Evolutionary conservation across 2,113 vertebrate genomes (phyloP).

Genomic region (Onychostruthus taczanowskii): DNA sequence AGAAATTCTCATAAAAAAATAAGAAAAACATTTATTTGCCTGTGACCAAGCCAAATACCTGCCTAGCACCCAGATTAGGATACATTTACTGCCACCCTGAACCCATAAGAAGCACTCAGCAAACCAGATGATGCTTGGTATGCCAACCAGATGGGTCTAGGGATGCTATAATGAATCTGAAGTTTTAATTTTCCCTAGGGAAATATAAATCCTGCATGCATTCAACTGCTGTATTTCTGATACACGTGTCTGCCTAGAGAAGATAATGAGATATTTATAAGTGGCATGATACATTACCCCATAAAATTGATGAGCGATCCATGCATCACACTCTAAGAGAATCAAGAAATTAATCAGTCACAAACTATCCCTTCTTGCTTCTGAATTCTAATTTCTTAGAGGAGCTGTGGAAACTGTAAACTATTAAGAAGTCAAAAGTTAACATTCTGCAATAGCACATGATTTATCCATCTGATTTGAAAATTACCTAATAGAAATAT

Average conservation of each 20-base stretch:
- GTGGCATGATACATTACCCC: constrained; percentile 25
- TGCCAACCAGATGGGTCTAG: background rate
- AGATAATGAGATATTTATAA: constrained; percentile 60
- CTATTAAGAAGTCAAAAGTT: background rate
- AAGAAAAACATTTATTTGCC: background rate
- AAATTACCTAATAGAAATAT: background rate
- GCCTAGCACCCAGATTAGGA: background rate
- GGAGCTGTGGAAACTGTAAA: background rate
- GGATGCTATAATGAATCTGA: background rate
- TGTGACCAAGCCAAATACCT: background rate
- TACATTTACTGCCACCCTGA: background rate
- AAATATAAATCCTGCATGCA: constrained; percentile 20
- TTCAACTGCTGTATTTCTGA: constrained; percentile 17
- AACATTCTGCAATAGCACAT: background rate
- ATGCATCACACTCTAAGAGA: background rate
- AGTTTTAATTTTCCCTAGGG: constrained; percentile 12
- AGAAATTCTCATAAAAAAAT: background rate
- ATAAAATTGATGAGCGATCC: constrained; percentile 47
- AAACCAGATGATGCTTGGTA: background rate
- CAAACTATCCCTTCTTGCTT: background rate
- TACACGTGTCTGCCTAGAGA: background rate
- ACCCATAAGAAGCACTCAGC: background rate
- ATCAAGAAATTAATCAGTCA: constrained; percentile 38
- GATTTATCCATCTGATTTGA: background rate
- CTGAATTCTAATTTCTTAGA: background rate